phyloP scores from a whole-genome alignment of 1,140 invertebrate species.

The Orius insidiosus region DNA sequence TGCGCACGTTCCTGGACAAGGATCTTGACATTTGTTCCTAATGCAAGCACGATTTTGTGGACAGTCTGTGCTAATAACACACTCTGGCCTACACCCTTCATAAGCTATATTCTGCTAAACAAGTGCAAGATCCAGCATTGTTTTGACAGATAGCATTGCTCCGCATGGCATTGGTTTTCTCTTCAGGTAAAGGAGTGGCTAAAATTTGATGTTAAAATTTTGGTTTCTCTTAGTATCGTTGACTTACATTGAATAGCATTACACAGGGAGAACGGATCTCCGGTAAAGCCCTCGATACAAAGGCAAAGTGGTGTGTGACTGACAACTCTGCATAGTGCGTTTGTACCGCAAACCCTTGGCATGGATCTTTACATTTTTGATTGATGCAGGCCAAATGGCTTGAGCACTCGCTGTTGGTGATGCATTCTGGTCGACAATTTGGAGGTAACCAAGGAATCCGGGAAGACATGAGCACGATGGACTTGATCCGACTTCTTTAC shows the following conservation, averaged over 20 bases:
- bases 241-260: constrained; percentile 29
- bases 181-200: constrained; percentile 20
- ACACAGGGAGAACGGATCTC: constrained; percentile 43
- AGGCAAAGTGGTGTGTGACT: constrained; percentile 46
- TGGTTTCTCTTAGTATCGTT: neutral
- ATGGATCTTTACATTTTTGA: constrained; percentile 37
- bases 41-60: constrained; percentile 49
- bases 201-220: constrained; percentile 7
- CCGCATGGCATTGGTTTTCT: constrained; percentile 49
- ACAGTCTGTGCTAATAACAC: constrained; percentile 52
- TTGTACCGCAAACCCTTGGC: constrained; percentile 35
- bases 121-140: constrained; percentile 43
- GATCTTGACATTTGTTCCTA: constrained; percentile 51
- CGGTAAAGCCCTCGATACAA: constrained; percentile 44
- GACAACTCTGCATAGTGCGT: constrained; percentile 45
- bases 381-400: constrained; percentile 34
- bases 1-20: constrained; percentile 29
- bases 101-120: constrained; percentile 31
- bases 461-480: constrained; percentile 26
- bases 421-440: constrained; percentile 33
- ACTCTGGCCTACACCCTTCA: constrained; percentile 52
- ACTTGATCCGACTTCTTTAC: constrained; percentile 33
- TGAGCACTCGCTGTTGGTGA: constrained; percentile 33
- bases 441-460: constrained; percentile 29
- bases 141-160: constrained; percentile 38